phyloP scores from a whole-genome alignment of 2,797 vertebrate genomes.

The Notolabrus celidotus region DNA sequence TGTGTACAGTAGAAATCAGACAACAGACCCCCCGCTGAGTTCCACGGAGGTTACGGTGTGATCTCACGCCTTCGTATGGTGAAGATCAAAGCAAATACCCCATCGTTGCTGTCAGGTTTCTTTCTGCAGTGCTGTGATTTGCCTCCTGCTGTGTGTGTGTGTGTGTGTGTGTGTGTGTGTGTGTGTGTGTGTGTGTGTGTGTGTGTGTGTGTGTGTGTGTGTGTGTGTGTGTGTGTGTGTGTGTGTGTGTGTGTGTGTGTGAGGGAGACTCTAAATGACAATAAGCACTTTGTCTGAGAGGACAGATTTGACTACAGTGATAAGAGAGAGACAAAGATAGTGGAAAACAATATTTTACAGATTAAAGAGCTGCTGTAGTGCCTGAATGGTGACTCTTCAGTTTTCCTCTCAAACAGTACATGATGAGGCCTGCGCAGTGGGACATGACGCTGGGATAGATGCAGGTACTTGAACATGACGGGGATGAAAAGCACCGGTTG shows the following conservation, averaged over 20 bases:
- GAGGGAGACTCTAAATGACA: neutral
- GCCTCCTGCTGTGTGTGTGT: constrained; percentile 5
- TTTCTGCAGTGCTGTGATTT: neutral
- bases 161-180: too few relatives aligned
- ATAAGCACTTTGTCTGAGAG: neutral
- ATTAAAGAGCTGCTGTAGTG: neutral
- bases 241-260: too few relatives aligned
- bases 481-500: neutral
- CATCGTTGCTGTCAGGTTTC: neutral
- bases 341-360: neutral
- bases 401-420: neutral
- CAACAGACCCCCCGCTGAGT: constrained; percentile 5
- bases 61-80: constrained; percentile 1
- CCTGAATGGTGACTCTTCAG: neutral
- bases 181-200: too few relatives aligned
- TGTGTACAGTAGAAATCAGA: constrained; percentile 13
- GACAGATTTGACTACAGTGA: neutral
- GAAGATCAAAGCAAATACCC: constrained; percentile 7
- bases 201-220: too few relatives aligned
- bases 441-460: neutral
- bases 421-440: neutral
- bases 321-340: neutral
- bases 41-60: neutral
- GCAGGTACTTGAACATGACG: neutral
- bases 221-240: too few relatives aligned